These are phyloP conservation scores for Epinotia ramella DNA, from an alignment of 2,888 invertebrate species.

Conservation along the genomic window DNA sequence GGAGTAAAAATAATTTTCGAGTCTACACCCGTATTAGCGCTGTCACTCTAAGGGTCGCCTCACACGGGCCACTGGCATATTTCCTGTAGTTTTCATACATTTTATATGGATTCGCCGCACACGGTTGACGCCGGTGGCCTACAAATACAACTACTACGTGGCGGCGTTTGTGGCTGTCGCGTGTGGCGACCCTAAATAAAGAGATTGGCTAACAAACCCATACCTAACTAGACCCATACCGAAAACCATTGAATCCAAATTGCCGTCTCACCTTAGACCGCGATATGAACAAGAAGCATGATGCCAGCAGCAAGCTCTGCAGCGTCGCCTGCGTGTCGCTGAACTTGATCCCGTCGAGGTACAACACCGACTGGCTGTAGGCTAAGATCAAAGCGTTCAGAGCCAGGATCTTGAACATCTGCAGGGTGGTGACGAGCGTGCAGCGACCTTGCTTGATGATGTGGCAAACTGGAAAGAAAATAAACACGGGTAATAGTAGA, in stretches of 20 bases:
- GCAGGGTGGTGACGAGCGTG: constrained; percentile 98
- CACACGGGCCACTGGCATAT: too few species aligned
- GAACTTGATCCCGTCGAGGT: constrained; percentile 98
- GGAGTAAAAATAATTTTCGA: too few species aligned
- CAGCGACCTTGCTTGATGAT: constrained; percentile 99
- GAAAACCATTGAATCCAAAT: neutral
- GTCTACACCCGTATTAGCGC: too few species aligned
- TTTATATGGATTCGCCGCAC: too few species aligned
- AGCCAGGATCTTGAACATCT: constrained; percentile 99
- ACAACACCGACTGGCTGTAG: constrained; percentile 99
- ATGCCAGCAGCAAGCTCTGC: constrained; percentile 97
- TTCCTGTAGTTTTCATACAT: too few species aligned
- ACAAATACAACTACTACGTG: too few species aligned
- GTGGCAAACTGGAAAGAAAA: constrained; percentile 92
- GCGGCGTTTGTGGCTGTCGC: too few species aligned
- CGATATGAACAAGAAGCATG: constrained; percentile 99
- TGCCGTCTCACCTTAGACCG: constrained; percentile 92
- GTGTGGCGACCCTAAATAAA: too few species aligned
- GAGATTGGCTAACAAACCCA: too few species aligned
- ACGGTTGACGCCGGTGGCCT: too few species aligned
- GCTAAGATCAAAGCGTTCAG: constrained; percentile 98
- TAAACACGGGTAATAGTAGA: too few species aligned
- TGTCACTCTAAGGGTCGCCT: too few species aligned
- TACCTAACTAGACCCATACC: neutral
- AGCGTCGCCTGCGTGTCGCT: constrained; percentile 99